These are phyloP conservation scores for Zonitis immaculata DNA, from an alignment of 2,888 invertebrate species.

Conservation along the genomic window DNA sequence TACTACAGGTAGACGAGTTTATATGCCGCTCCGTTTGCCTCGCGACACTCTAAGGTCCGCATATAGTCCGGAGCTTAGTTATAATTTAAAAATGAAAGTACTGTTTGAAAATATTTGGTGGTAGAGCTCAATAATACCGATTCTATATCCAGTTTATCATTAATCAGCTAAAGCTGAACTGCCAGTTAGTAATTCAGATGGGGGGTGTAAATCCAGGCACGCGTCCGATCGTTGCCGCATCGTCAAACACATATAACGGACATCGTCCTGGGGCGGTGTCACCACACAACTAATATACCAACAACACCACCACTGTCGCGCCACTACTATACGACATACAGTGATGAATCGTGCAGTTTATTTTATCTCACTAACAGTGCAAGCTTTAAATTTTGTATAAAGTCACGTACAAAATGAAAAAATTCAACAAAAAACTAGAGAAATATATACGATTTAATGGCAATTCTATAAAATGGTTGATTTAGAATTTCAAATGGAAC, in stretches of 20 bases:
- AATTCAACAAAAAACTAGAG: too few species aligned
- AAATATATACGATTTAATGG: conserved; percentile 11
- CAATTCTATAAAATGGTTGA: conserved; percentile 3
- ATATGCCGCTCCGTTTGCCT: too few species aligned
- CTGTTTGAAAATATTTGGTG: conserved; percentile 3
- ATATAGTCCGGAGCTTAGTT: too few species aligned
- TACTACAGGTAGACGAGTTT: too few species aligned
- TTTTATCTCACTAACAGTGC: conserved; percentile 10
- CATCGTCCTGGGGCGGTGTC: not conserved
- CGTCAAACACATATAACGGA: not conserved
- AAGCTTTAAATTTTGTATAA: conserved; percentile 16
- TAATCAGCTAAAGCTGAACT: conserved; percentile 18
- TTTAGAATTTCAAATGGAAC: too few species aligned
- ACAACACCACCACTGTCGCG: not conserved
- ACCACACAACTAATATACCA: not conserved
- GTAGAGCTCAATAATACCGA: too few species aligned
- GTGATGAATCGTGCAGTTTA: conserved; percentile 17
- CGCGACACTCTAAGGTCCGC: too few species aligned
- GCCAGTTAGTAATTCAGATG: conserved; percentile 16
- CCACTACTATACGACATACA: conserved; percentile 10
- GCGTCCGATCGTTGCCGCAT: conserved; percentile 22
- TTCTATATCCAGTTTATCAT: conserved; percentile 16
- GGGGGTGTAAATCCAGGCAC: conserved; percentile 20
- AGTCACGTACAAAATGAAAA: conserved; percentile 12
- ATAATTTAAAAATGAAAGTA: too few species aligned